phyloP scores from a whole-genome alignment of 2,797 vertebrate genomes.

The Microctenopoma steveboyesi region DNA sequence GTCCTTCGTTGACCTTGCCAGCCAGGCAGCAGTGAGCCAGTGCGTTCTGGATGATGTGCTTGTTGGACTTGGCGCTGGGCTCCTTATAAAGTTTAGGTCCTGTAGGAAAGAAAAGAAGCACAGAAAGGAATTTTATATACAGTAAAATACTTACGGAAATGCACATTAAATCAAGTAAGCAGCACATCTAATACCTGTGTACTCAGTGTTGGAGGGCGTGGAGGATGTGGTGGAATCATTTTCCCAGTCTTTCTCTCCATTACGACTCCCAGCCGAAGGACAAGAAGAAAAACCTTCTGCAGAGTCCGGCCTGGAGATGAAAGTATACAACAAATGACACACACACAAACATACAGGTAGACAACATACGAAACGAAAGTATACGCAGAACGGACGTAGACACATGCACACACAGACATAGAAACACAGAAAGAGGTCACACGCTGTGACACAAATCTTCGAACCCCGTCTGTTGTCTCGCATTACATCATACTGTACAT shows the following conservation, averaged over 20 bases:
- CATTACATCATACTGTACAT: slow-evolving; percentile 50
- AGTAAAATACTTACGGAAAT: neutral
- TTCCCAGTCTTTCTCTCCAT: slow-evolving; percentile 98
- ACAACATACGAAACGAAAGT: slow-evolving; percentile 5
- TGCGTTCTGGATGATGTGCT: slow-evolving; percentile 99
- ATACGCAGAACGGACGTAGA: slow-evolving; percentile 15
- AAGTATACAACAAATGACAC: slow-evolving; percentile 47
- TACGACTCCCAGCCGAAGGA: slow-evolving; percentile 89
- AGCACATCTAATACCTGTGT: slow-evolving; percentile 87
- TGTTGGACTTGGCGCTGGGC: slow-evolving; percentile 98
- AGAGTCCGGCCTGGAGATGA: slow-evolving; percentile 89
- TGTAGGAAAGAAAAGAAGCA: slow-evolving; percentile 58
- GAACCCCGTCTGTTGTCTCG: slow-evolving; percentile 56
- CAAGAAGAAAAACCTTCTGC: slow-evolving; percentile 93
- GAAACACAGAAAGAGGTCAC: slow-evolving; percentile 57
- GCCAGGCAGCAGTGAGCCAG: slow-evolving; percentile 97
- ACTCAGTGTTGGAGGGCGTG: slow-evolving; percentile 95
- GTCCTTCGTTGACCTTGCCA: slow-evolving; percentile 97
- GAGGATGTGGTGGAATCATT: slow-evolving; percentile 96
- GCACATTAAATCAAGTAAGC: neutral
- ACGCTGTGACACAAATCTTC: slow-evolving; percentile 50
- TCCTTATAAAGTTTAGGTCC: slow-evolving; percentile 98
- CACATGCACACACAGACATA: slow-evolving; percentile 41
- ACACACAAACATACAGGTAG: slow-evolving; percentile 7
- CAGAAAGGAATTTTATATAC: slow-evolving; percentile 9